Conservation (phyloP, 2,888 invertebrate species). For the Rotaria sp. region DNA sequence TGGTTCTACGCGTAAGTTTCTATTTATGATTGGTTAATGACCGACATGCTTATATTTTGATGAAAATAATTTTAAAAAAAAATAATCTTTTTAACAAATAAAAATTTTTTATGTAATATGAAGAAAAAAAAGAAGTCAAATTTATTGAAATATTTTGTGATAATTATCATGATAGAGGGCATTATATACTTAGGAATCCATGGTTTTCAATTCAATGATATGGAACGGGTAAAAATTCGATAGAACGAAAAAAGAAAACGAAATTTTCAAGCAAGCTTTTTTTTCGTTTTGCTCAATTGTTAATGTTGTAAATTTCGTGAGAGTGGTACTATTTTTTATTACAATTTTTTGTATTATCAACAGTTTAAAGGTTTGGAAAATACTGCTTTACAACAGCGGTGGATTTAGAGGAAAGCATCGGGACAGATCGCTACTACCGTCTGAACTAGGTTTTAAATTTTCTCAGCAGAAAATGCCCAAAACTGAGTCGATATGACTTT, state of each 20-base stretch:
- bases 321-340: neutral
- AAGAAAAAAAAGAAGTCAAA: neutral
- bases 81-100: neutral
- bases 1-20: neutral
- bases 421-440: too few species aligned
- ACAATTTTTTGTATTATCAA: neutral
- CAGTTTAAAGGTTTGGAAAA: neutral
- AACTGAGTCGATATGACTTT: too few species aligned
- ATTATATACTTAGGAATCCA: neutral
- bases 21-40: neutral
- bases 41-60: neutral
- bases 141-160: neutral
- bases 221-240: neutral
- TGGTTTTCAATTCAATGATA: neutral
- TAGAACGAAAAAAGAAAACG: neutral
- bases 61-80: neutral
- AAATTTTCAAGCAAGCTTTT: neutral
- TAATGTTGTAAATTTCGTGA: neutral
- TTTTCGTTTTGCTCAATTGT: neutral
- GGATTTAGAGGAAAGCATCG: too few species aligned
- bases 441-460: too few species aligned
- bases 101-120: neutral
- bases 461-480: too few species aligned
- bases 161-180: neutral
- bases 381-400: neutral